Evolutionary conservation across 1,140 invertebrate genomes (phyloP), one percentile per base, ranked within the genome.

Genomic region (Macrosteles quadrilineatus): DNA sequence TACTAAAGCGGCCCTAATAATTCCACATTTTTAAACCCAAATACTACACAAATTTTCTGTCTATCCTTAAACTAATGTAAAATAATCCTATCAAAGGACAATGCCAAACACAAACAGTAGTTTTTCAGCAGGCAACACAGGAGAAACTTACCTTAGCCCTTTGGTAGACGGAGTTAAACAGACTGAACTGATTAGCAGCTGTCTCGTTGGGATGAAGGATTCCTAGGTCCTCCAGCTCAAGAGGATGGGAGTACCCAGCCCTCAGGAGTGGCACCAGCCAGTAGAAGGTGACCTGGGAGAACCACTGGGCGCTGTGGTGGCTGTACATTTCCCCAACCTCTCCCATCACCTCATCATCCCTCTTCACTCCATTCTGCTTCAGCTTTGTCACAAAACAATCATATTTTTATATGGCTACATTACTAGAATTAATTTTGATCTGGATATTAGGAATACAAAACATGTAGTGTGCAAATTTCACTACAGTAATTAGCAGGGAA

Each of bases 211-310:
- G 79, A 0, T 90, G 90, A 70, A 93, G 80, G 43, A 85, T 79
- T 2, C 91, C 91, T 4, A 94, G 82, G 79, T 92, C 87, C 67
- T 88, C 83, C 40, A 86, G 77, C 74, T 91, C 87, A 17, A 93
- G 77, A 0, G 90, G 86, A 23, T 81, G 81, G 53, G 82, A 82
- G 76, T 88, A 92, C 27, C 91, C 91, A 70, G 85, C 80, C 69
- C 83, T 81, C 1, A 95, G 77, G 1, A 94, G 78, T 2, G 85
- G 80, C 50, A 86, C 88, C 25, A 94, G 78, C 92, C 92, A 95
- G 79, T 87, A 91, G 77, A 92, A 95, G 17, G 88, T 88, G 43
- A 88, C 83, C 79, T 88, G 89, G 0, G 90, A 91, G 70, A 87
- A 86, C 66, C 91, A 86, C 75, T 87, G 87, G 3, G 85, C 84